Evolutionary conservation across 1,140 invertebrate genomes (phyloP).

Genomic region (Sminthurinus signatus): DNA sequence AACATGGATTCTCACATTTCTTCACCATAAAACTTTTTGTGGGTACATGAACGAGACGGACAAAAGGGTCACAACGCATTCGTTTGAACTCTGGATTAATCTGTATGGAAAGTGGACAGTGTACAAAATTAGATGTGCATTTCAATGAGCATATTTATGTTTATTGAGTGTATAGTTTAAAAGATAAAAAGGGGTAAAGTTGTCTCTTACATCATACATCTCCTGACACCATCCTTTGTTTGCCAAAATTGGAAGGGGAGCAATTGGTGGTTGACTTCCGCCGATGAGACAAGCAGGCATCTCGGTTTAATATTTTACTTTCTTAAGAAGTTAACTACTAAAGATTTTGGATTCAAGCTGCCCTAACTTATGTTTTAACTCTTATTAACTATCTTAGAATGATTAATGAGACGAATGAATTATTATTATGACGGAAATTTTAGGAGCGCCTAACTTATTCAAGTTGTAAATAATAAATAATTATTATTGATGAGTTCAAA

Average conservation of each 20-base stretch:
- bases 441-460: too few species aligned
- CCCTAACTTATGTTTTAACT: too few species aligned
- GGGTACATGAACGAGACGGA: slow-evolving; percentile 28
- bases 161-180: background rate
- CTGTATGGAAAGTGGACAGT: slow-evolving; percentile 4
- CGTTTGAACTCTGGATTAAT: slow-evolving; percentile 28
- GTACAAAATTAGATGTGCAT: background rate
- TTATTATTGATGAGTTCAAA: too few species aligned
- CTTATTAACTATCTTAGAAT: too few species aligned
- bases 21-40: slow-evolving; percentile 34
- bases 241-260: background rate
- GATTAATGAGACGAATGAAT: too few species aligned
- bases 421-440: too few species aligned
- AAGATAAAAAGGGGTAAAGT: background rate
- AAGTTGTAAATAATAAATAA: too few species aligned
- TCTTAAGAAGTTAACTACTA: too few species aligned
- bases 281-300: too few species aligned
- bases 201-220: background rate
- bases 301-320: too few species aligned
- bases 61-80: slow-evolving; percentile 38
- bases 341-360: too few species aligned
- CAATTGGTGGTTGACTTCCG: too few species aligned
- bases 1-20: slow-evolving; percentile 34
- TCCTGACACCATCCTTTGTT: background rate
- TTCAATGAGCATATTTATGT: background rate